These are phyloP conservation scores for Euspilapteryx auroguttella DNA, from an alignment of 2,888 invertebrate genomes.

Conservation along the genomic window DNA sequence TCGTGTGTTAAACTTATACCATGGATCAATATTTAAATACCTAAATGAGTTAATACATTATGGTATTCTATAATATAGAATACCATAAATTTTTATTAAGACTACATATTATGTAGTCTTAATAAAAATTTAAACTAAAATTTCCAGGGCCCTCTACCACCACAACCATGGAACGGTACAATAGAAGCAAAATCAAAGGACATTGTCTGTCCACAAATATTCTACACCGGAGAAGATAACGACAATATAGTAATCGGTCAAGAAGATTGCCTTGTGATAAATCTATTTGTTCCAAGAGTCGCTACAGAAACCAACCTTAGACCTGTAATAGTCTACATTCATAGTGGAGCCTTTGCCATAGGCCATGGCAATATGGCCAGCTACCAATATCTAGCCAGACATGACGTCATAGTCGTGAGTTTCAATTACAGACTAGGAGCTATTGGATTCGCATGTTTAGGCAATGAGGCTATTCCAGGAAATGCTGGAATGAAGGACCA, in stretches of 20 bases:
- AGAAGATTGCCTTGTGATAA: constrained; percentile 33
- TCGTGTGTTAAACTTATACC: too few species aligned
- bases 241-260: constrained; percentile 24
- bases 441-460: constrained; percentile 68
- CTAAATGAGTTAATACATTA: too few species aligned
- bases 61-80: too few species aligned
- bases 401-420: constrained; percentile 67
- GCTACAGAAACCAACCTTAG: constrained; percentile 26
- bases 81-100: too few species aligned
- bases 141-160: constrained; percentile 38
- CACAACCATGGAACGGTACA: constrained; percentile 24
- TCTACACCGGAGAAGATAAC: constrained; percentile 19
- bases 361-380: constrained; percentile 39
- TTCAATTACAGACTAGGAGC: constrained; percentile 73
- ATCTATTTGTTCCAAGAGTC: constrained; percentile 27
- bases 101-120: too few species aligned
- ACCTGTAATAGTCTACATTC: constrained; percentile 40
- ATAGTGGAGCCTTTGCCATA: constrained; percentile 40
- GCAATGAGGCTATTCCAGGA: constrained; percentile 67
- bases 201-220: constrained; percentile 29
- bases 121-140: too few species aligned
- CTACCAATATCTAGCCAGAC: constrained; percentile 65
- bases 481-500: constrained; percentile 88
- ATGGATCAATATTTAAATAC: too few species aligned
- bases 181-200: constrained; percentile 17